Percentiles rank a stretch among this genome's conserved stretches.
Evolutionary conservation across 2,888 invertebrate species (phyloP).

Genomic region (Fabriciana adippe): DNA sequence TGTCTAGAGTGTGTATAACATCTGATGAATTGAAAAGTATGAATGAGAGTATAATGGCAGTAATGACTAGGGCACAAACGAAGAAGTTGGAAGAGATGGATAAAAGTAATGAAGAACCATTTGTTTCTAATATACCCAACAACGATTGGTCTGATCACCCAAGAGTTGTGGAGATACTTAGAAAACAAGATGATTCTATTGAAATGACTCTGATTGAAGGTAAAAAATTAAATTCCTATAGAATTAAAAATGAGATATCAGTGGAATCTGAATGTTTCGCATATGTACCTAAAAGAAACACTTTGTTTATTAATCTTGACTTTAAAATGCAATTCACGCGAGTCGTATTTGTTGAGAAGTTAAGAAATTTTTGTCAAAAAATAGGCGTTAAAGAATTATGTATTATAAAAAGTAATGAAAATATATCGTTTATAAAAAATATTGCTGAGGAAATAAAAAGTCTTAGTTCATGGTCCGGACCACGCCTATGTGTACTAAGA

Average conservation of each 20-base stretch:
- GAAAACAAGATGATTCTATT: neutral
- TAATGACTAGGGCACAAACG: conserved; percentile 37
- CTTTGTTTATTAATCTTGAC: too few species aligned
- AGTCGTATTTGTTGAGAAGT: neutral
- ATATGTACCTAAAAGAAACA: too few species aligned
- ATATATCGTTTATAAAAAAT: neutral
- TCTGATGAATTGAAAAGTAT: conserved; percentile 36
- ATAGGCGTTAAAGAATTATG: neutral
- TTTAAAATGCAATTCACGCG: neutral
- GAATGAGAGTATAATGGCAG: conserved; percentile 27
- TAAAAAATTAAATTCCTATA: neutral
- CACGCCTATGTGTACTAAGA: conserved; percentile 21
- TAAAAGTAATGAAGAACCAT: neutral
- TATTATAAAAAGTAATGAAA: neutral
- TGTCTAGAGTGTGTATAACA: conserved; percentile 34
- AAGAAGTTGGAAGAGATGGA: conserved; percentile 10
- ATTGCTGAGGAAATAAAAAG: neutral
- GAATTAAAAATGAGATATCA: neutral
- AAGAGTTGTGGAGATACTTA: conserved; percentile 37
- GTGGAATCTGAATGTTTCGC: neutral
- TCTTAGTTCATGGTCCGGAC: conserved; percentile 10
- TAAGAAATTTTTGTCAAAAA: neutral
- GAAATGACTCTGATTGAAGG: too few species aligned
- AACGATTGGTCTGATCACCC: conserved; percentile 39
- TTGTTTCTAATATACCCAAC: conserved; percentile 6